These are phyloP conservation scores for Trematocara nigrifrons DNA, from an alignment of 2,113 vertebrate genomes.

Conservation along the genomic window DNA sequence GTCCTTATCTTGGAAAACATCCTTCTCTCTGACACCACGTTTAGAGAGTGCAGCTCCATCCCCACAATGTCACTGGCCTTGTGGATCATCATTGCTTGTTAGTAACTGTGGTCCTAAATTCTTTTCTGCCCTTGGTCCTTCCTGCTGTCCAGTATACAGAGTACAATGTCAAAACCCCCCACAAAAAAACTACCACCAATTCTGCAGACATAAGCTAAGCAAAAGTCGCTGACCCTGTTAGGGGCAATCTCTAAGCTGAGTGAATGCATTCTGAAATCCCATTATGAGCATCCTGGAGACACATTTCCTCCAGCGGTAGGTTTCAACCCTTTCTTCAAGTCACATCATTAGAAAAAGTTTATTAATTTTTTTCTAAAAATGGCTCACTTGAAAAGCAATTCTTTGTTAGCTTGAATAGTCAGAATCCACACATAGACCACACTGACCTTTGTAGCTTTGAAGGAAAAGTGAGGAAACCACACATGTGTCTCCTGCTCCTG, in stretches of 20 bases:
- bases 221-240: conserved; percentile 27
- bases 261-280: conserved; percentile 4
- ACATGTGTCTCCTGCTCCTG: background rate
- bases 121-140: background rate
- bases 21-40: background rate
- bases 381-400: background rate
- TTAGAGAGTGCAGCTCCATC: background rate
- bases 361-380: conserved; percentile 3
- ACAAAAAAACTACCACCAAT: too few relatives aligned
- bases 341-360: background rate
- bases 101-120: background rate
- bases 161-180: background rate
- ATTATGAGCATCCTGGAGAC: conserved; percentile 6
- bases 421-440: background rate
- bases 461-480: background rate
- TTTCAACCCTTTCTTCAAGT: background rate
- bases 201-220: background rate
- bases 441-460: background rate
- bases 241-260: background rate
- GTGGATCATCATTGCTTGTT: background rate
- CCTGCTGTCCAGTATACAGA: background rate
- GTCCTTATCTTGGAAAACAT: background rate
- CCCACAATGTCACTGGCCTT: background rate
- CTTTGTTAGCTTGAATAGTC: background rate
- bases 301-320: background rate